Evolutionary conservation across 2,888 invertebrate species (phyloP).

Genomic region (Mimas tiliae): DNA sequence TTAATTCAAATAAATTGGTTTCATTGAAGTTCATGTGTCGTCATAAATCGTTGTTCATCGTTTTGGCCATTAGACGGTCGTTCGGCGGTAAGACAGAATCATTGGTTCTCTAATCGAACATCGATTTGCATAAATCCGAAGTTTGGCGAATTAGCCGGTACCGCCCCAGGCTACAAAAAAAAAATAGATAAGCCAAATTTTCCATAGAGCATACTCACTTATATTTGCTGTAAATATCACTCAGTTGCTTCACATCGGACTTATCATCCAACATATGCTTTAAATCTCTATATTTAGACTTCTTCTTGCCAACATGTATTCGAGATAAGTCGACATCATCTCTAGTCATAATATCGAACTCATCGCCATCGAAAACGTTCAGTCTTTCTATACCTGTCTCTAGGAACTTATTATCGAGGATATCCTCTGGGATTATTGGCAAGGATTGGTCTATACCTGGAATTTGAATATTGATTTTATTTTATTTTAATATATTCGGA

Average conservation of each 20-base stretch:
- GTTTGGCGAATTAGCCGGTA: too few relatives aligned
- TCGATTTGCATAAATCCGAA: too few relatives aligned
- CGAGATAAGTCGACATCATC: slow-evolving; percentile 79
- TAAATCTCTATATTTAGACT: slow-evolving; percentile 85
- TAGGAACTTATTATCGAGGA: slow-evolving; percentile 78
- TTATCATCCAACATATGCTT: slow-evolving; percentile 90
- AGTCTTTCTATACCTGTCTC: slow-evolving; percentile 85
- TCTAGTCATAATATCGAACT: slow-evolving; percentile 90
- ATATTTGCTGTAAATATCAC: slow-evolving; percentile 86
- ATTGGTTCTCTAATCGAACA: too few relatives aligned
- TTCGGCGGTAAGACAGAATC: too few relatives aligned
- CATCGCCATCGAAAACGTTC: slow-evolving; percentile 91
- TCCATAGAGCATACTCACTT: slow-evolving; percentile 61
- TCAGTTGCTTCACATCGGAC: slow-evolving; percentile 76
- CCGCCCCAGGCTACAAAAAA: too few relatives aligned
- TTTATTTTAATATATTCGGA: too few relatives aligned
- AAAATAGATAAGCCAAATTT: too few relatives aligned
- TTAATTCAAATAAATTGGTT: too few relatives aligned
- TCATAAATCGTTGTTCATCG: too few relatives aligned
- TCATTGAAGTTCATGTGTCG: too few relatives aligned
- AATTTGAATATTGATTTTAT: slow-evolving; percentile 28
- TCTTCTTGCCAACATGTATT: slow-evolving; percentile 85
- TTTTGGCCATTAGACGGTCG: too few relatives aligned
- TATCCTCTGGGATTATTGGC: slow-evolving; percentile 87
- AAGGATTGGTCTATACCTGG: slow-evolving; percentile 79